Evolutionary conservation across 2,113 vertebrate genomes (phyloP).

Genomic region (Cyprinodon brontotheroides): DNA sequence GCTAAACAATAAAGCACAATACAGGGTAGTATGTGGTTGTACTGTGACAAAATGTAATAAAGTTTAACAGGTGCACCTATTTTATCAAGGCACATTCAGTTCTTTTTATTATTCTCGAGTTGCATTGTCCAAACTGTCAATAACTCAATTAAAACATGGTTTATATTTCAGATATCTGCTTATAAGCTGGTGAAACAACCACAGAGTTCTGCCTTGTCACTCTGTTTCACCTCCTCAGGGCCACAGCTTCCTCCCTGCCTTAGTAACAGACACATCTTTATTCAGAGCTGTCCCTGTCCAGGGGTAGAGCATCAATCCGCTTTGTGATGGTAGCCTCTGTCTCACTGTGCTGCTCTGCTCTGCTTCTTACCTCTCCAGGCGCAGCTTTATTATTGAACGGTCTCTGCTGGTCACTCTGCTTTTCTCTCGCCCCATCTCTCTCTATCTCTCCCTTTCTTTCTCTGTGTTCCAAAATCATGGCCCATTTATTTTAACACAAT

Average conservation of each 20-base stretch:
- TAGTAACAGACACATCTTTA: slow-evolving; percentile 66
- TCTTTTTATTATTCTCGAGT: background rate
- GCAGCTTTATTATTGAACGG: slow-evolving; percentile 65
- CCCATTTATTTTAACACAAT: slow-evolving; percentile 80
- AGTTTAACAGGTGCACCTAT: too few relatives aligned
- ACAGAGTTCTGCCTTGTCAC: slow-evolving; percentile 56
- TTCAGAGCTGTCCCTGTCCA: slow-evolving; percentile 51
- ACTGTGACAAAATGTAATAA: too few relatives aligned
- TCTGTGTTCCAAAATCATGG: slow-evolving; percentile 69
- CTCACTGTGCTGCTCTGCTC: slow-evolving; percentile 40
- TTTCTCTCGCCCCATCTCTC: slow-evolving; percentile 13
- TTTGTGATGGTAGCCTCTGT: slow-evolving; percentile 58
- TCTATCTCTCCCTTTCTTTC: background rate
- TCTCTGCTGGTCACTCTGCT: slow-evolving; percentile 37
- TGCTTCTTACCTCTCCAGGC: slow-evolving; percentile 51
- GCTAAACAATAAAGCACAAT: background rate
- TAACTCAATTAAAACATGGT: slow-evolving; percentile 9
- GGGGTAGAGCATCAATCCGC: slow-evolving; percentile 64
- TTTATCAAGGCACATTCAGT: too few relatives aligned
- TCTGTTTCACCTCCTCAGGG: slow-evolving; percentile 32
- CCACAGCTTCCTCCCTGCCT: slow-evolving; percentile 40
- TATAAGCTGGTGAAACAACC: slow-evolving; percentile 36
- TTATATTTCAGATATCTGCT: slow-evolving; percentile 8
- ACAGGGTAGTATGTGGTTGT: too few relatives aligned
- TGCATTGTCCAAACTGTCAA: background rate